Percentiles rank a stretch among this genome's conserved stretches.
Conservation (phyloP, 2,797 vertebrate genomes). For the Cyclura pinguis region DNA sequence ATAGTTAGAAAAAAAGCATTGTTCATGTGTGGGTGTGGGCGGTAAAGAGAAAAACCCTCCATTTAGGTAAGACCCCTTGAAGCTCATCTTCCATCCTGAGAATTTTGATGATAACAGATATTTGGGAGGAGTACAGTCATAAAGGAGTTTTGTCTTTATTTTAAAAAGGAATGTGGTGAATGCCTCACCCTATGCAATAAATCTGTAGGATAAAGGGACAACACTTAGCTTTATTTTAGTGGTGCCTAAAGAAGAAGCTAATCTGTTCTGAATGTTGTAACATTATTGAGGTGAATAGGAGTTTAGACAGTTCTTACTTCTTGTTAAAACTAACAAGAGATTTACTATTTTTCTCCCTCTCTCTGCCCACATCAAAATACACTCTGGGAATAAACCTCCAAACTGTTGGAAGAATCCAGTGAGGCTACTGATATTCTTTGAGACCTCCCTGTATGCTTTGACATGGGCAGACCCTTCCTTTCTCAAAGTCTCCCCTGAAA, state of each 20-base stretch:
- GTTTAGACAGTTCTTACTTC: background rate
- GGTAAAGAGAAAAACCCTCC: too few relatives aligned
- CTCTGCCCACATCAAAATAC: background rate
- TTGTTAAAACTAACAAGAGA: too few relatives aligned
- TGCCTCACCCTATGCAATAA: background rate
- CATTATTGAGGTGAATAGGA: background rate
- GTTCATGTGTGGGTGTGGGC: background rate
- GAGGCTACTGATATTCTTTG: background rate
- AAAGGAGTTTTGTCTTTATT: background rate
- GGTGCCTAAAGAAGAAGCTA: background rate
- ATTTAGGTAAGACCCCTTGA: background rate
- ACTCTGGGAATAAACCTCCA: background rate
- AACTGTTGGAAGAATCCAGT: background rate
- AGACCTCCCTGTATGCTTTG: background rate
- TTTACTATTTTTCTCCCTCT: background rate
- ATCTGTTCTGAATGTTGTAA: background rate
- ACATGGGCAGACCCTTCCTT: background rate
- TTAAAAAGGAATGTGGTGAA: background rate
- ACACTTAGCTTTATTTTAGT: background rate
- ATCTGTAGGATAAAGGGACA: background rate
- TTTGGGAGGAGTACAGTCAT: background rate
- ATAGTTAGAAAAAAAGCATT: background rate
- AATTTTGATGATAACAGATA: background rate
- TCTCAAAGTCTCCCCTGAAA: background rate
- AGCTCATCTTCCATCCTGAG: background rate